Conservation (phyloP, 2,113 vertebrate genomes). For the Caranx ignobilis region DNA sequence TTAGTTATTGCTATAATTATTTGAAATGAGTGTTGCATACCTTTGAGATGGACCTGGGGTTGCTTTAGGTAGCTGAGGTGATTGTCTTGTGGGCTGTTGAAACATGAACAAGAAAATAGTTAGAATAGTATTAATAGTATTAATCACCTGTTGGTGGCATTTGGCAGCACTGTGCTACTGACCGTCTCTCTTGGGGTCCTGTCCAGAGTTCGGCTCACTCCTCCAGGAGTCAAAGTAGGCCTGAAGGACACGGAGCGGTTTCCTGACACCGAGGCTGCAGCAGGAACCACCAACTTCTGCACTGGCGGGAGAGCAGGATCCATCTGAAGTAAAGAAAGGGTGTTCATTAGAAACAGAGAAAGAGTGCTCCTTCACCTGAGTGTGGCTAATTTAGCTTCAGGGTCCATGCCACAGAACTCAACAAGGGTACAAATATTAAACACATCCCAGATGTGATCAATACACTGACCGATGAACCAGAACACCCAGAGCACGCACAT, state of each 20-base stretch:
- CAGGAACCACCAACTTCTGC: slow-evolving; percentile 90
- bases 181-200: slow-evolving; percentile 79
- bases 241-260: slow-evolving; percentile 91
- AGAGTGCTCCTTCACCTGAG: no score
- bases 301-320: slow-evolving; percentile 89
- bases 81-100: slow-evolving; percentile 85
- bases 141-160: background rate
- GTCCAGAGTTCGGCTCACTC: slow-evolving; percentile 82
- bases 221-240: slow-evolving; percentile 89
- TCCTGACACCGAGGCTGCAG: slow-evolving; percentile 81
- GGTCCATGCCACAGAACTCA: background rate
- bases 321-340: slow-evolving; percentile 79
- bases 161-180: slow-evolving; percentile 17
- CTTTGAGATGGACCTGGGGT: slow-evolving; percentile 84
- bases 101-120: background rate
- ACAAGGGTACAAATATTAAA: background rate
- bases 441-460: no score
- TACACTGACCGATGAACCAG: no score
- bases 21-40: slow-evolving; percentile 74
- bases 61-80: slow-evolving; percentile 79
- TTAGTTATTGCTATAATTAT: background rate
- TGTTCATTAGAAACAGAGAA: background rate
- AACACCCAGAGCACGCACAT: no score
- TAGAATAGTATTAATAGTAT: background rate
- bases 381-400: background rate